Evolutionary conservation across 2,888 invertebrate genomes (phyloP), one percentile per base, ranked within the genome.

Genomic region (Eupeodes latifasciatus): DNA sequence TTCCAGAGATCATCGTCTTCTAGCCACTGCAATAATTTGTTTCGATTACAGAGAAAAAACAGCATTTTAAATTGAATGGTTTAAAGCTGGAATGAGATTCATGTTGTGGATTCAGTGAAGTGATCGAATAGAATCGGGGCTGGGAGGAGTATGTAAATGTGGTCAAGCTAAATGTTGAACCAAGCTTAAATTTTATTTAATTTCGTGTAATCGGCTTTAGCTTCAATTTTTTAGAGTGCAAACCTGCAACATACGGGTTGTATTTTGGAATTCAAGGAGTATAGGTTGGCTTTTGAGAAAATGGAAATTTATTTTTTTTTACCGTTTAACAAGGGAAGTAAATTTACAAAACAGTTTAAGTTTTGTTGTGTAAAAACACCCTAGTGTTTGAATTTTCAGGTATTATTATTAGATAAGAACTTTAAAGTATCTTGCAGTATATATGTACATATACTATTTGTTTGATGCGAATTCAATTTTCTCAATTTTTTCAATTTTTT

Each of bases 181-280:
- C 71, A 27, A 64, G 34, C 66, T 66, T 57, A 78, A 71, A 71
- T 71, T 78, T 53, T 57, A 84, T 80, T 75, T 71, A 59, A 55
- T 59, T 81, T 72, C 44, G n/a, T 71, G 64, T 76, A 76, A 81
- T 66, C 71, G 76, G 49, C 67, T 49, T n/a, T n/a, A n/a, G 47
- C 47, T 85, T 81, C 27, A 85, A 85, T 85, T 71, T 81, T 44
- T 76, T 66, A 81, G 44, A 85, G 85, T 85, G 85, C 80, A 36
- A 51, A 27, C 9, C 19, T 19, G 19, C 19, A 64, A 66, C 16
- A 27, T 47, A 47, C 40, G 4, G n/a, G n/a, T 47, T 19, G 40
- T 19, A 57, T 49, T 47, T 9, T 44, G 14, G 59, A 12, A 69
- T 36, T 53, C 7, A 51, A 27, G 40, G 4, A 19, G 0, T 19